Evolutionary conservation across 2,888 invertebrate genomes (phyloP).

Genomic region (Macrostomum cliftonense): DNA sequence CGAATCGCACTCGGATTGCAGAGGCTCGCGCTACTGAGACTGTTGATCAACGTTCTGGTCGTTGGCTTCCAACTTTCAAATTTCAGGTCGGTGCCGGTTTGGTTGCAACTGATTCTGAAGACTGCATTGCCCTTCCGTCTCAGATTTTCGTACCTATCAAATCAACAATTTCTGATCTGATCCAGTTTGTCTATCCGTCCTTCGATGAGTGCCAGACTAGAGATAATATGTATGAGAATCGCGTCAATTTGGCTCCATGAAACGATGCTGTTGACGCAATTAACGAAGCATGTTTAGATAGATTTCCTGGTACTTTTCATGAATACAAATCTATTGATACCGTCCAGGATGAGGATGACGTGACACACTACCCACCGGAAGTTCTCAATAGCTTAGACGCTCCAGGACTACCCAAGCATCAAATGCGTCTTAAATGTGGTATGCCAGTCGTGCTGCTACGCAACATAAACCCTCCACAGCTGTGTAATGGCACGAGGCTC

Average conservation of each 20-base stretch:
- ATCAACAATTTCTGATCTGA: no score
- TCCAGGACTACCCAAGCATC: conserved; percentile 13
- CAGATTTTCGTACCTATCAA: no score
- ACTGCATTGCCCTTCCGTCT: no score
- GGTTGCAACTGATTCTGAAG: no score
- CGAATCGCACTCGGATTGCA: no score
- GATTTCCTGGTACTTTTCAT: conserved; percentile 4
- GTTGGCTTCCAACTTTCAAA: no score
- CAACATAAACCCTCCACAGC: conserved; percentile 10
- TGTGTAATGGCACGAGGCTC: conserved; percentile 14
- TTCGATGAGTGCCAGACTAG: no score
- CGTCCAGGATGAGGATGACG: conserved; percentile 6
- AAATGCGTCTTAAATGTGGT: conserved; percentile 9
- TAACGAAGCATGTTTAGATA: conserved; percentile 9
- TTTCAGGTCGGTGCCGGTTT: no score
- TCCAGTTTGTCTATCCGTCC: no score
- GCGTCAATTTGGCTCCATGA: conserved; percentile 16
- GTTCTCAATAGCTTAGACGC: conserved; percentile 13
- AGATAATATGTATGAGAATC: neutral
- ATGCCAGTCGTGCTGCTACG: conserved; percentile 12
- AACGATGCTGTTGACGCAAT: conserved; percentile 11
- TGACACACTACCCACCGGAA: conserved; percentile 11
- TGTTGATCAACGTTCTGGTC: no score
- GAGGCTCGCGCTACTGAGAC: no score
- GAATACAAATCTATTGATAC: conserved; percentile 9